These are phyloP conservation scores for Pentalonia nigronervosa DNA, from an alignment of 1,140 invertebrate genomes.

Conservation along the genomic window DNA sequence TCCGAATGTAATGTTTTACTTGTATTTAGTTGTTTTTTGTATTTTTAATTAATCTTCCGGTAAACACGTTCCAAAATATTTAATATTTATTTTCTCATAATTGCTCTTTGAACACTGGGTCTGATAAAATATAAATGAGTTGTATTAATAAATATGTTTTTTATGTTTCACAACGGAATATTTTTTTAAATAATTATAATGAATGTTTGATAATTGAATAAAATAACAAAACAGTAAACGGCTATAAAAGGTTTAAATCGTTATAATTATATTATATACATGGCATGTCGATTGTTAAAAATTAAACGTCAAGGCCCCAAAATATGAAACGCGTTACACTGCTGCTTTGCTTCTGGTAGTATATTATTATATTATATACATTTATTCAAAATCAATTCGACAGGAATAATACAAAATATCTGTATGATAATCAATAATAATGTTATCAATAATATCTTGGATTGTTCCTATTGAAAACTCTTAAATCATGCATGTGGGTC, in stretches of 20 bases:
- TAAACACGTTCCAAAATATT: not conserved
- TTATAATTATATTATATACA: not conserved
- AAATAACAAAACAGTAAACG: not conserved
- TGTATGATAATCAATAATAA: not conserved
- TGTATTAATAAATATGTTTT: no score
- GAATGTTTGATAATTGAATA: not conserved
- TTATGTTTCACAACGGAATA: no score
- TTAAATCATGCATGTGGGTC: not conserved
- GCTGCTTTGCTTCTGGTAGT: not conserved
- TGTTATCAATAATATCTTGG: not conserved
- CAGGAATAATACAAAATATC: not conserved
- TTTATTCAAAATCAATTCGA: not conserved
- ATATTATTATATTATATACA: not conserved
- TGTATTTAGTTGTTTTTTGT: not conserved
- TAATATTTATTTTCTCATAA: not conserved
- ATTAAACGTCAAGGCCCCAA: not conserved
- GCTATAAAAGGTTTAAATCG: not conserved
- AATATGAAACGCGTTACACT: not conserved
- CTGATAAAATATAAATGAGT: not conserved
- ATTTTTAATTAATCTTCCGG: not conserved
- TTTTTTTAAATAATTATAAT: not conserved
- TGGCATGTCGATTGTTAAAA: not conserved
- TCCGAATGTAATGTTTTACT: slow-evolving; percentile 7
- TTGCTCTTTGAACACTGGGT: not conserved
- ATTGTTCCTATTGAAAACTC: not conserved